Conservation (phyloP, 2,797 vertebrate genomes). For the Botia almorhae region DNA sequence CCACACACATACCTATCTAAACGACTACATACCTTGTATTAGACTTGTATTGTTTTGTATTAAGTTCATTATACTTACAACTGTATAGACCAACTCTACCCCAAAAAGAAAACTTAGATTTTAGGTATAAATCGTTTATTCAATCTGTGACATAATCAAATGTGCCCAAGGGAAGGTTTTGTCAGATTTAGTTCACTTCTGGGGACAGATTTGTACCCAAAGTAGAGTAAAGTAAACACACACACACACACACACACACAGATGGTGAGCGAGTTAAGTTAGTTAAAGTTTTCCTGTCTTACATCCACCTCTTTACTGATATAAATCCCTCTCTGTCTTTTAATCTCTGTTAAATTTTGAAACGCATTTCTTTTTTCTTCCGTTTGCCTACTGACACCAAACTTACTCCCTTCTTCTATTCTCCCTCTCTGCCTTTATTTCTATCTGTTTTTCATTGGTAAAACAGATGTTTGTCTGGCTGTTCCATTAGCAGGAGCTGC, state of each 20-base stretch:
- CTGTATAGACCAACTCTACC: background rate
- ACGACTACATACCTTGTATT: background rate
- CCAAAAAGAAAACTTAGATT: background rate
- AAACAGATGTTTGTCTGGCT: slow-evolving; percentile 57
- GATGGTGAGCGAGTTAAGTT: background rate
- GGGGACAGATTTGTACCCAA: background rate
- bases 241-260: background rate
- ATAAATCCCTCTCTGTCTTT: slow-evolving; percentile 6
- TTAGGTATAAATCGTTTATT: background rate
- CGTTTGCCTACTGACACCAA: slow-evolving; percentile 19
- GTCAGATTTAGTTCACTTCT: background rate
- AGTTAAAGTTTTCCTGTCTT: background rate
- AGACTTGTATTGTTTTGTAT: background rate
- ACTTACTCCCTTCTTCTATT: slow-evolving; percentile 18
- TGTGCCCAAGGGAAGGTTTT: background rate
- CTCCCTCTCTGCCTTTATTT: slow-evolving; percentile 19
- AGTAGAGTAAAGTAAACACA: background rate
- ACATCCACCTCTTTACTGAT: background rate
- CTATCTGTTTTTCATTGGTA: slow-evolving; percentile 35
- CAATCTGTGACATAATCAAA: background rate
- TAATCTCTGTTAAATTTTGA: slow-evolving; percentile 1
- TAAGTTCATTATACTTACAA: background rate
- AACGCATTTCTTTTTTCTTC: slow-evolving; percentile 8
- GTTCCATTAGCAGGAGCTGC: slow-evolving; percentile 49
- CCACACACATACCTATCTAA: background rate